Evolutionary conservation across 2,797 vertebrate species (phyloP), one percentile per base, ranked within the genome.

Genomic region (Acanthurus tractus): DNA sequence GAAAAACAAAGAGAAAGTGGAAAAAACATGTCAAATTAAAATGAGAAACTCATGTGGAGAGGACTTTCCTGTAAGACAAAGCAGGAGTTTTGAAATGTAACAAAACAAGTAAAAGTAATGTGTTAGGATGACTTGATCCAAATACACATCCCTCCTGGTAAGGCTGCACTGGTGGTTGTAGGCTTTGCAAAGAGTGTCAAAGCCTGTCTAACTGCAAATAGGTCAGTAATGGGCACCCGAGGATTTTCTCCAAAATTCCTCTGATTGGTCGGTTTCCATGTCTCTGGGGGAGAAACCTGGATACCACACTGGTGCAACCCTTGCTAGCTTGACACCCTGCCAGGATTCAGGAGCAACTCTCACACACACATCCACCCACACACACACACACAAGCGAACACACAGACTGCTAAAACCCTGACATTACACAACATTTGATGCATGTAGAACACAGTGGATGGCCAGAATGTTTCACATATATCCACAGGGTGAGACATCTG

Each of bases 271-370:
- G 0, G 34, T 66, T 73, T 70, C 69, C 74, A 74, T 45, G 62
- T 84, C 84, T 78, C 86, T 63, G 36, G 76, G 86, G 84, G 77
- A 83, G 81, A 84, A 87, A 88, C 81, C 81, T 88, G 87, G 78
- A 83, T 78, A 76, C 66, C 58, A 74, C 45, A 36, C 77, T 82
- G 74, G 72, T n/a, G 5, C 76, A 72, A 73, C 68, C 58, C 82
- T 66, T 29, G 8, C 70, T 67, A 59, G 57, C 79, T 52, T 70
- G 81, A 74, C 86, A 34, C 18, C 29, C 46, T 63, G 85, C 74
- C 88, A 86, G 62, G 4, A 59, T 83, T 79, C 49, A 46, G 20
- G 53, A 55, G 18, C 58, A 23, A 57, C 9, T 67, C n/a, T 67
- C n/a, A 7, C 61, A 44, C 57, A 50, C 38, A 67, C 67, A 71